Evolutionary conservation across 2,888 invertebrate species (phyloP), one percentile per base, ranked within the genome.

Genomic region (Stenoptilia bipunctidactyla): DNA sequence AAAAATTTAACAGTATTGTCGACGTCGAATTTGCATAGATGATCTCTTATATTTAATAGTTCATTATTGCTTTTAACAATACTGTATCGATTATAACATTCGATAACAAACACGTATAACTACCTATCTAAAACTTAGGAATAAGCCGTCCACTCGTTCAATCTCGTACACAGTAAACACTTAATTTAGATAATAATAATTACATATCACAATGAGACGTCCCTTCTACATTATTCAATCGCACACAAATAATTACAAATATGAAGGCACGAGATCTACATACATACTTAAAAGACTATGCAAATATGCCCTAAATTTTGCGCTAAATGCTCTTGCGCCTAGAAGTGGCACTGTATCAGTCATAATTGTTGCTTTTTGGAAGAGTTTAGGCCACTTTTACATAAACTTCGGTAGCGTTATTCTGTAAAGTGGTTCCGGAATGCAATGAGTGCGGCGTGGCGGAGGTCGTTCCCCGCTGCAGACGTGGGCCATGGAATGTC

Each of bases 201-300:
- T 80, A 83, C 77, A 83, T 83, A 83, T 83, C 82, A 83, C 82
- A 83, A 77, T 82, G 80, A 79, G 77, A 77, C 77, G 72, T 77
- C 75, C 72, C 73, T 71, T 73, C 69, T 66, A 69, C 69, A 68
- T 59, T 63, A 67, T 66, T 66, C 73, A 76, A 72, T 72, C 73
- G 67, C 77, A 79, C 67, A 69, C 70, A 62, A 68, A 69, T 66
- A 66, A 70, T 65, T 71, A 72, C 62, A 73, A 72, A 75, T 12
- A 74, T 71, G 70, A 82, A 83, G 82, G 82, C 82, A 80, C 80
- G 80, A 82, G 79, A 79, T 79, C 80, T 71, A 72, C 63, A 71
- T 75, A 74, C 64, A 59, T 53, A 34, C 34, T 30, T 14, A 34
- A 77, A 80, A 67, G 72, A 76, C 75, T 75, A 76, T 64, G 65